Conservation (phyloP, 2,797 vertebrate genomes). For the Chloroceryle amazona region DNA sequence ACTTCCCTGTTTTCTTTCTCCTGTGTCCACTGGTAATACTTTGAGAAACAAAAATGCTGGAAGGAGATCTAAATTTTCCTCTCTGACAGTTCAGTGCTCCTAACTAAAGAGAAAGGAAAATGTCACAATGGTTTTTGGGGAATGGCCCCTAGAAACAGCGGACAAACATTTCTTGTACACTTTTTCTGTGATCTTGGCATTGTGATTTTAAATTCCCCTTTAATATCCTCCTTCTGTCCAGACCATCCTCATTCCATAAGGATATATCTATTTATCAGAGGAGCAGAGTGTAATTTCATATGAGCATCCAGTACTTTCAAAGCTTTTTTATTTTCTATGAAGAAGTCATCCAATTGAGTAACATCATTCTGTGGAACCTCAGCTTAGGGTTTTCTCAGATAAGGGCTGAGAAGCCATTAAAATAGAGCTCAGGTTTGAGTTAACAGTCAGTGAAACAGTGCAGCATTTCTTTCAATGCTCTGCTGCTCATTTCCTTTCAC, state of each 20-base stretch:
- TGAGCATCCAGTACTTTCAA: neutral
- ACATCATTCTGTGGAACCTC: neutral
- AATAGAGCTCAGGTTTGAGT: neutral
- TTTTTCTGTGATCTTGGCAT: neutral
- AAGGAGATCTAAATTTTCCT: neutral
- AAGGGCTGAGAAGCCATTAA: neutral
- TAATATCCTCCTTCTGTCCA: neutral
- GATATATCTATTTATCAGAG: neutral
- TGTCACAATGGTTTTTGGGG: neutral
- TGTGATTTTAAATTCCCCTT: neutral
- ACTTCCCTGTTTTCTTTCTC: neutral
- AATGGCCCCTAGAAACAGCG: neutral
- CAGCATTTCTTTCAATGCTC: neutral
- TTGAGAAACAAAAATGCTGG: neutral
- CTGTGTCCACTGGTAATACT: neutral
- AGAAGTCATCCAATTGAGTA: neutral
- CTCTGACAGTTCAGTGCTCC: neutral
- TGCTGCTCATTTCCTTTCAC: neutral
- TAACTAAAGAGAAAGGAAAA: neutral
- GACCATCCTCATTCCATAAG: neutral
- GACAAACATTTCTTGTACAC: neutral
- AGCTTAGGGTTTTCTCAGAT: neutral
- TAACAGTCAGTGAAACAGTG: neutral
- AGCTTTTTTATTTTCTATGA: neutral
- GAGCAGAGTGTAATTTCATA: neutral